phyloP scores from a whole-genome alignment of 2,888 invertebrate genomes.

The Tipula unca region DNA sequence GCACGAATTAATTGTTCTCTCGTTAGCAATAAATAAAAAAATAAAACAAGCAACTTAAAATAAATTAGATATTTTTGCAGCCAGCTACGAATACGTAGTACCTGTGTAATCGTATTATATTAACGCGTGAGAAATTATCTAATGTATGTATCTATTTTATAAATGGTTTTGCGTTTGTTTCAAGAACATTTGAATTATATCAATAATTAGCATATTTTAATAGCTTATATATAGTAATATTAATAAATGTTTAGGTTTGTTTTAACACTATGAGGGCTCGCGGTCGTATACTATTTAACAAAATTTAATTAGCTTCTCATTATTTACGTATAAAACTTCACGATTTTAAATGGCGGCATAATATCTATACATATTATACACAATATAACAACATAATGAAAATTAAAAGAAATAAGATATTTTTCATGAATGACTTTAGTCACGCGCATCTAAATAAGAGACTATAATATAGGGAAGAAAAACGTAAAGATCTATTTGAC shows the following conservation, averaged over 20 bases:
- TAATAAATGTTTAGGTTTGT: neutral
- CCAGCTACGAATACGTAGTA: neutral
- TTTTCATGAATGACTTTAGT: neutral
- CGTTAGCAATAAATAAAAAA: neutral
- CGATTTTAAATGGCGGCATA: neutral
- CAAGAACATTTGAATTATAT: neutral
- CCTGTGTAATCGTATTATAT: neutral
- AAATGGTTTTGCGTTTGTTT: neutral
- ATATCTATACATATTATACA: neutral
- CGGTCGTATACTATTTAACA: neutral
- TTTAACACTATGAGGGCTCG: neutral
- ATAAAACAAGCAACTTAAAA: neutral
- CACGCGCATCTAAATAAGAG: neutral
- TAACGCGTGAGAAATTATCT: neutral
- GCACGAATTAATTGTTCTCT: neutral
- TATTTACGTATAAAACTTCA: neutral
- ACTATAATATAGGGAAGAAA: neutral
- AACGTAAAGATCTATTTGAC: neutral
- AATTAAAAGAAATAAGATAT: neutral
- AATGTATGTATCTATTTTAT: neutral
- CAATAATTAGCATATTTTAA: neutral
- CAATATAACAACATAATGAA: neutral
- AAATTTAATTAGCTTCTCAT: neutral
- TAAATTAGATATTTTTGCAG: neutral
- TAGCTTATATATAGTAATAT: neutral